Evolutionary conservation across 2,113 vertebrate species (phyloP).

Genomic region (Balaeniceps rex): DNA sequence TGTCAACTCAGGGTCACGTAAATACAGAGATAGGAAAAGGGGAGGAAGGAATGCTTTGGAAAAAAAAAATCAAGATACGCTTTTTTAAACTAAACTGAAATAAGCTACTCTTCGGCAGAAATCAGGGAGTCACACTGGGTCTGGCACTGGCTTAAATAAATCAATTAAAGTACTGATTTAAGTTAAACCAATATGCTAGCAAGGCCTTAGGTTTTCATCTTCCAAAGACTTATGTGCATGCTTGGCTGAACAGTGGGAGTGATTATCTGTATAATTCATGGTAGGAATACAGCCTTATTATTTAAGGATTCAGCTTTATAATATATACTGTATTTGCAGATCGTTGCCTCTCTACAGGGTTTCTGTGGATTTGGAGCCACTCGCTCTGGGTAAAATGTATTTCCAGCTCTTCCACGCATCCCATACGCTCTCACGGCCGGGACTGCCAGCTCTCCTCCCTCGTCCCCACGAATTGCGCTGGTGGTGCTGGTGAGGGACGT

Average conservation of each 20-base stretch:
- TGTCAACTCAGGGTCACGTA: background rate
- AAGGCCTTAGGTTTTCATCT: conserved; percentile 52
- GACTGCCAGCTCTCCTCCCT: background rate
- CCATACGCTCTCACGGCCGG: rapidly evolving
- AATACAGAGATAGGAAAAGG: conserved; percentile 2
- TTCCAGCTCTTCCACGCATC: background rate
- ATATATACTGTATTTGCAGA: background rate
- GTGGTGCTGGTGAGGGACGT: background rate
- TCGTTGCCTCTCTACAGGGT: background rate
- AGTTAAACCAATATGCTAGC: conserved; percentile 47
- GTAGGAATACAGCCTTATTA: background rate
- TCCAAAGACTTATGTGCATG: conserved; percentile 31
- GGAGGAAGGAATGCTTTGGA: background rate
- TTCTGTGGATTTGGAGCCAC: background rate
- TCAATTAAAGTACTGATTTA: conserved; percentile 49
- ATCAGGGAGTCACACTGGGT: background rate
- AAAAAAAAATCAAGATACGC: rapidly evolving
- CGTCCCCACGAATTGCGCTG: background rate
- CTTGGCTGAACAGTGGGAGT: conserved; percentile 46
- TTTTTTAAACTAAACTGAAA: background rate
- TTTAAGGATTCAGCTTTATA: conserved; percentile 11
- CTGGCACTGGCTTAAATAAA: conserved; percentile 24
- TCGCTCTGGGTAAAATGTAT: background rate
- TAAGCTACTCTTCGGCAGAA: background rate
- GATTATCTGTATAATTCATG: conserved; percentile 48